These are phyloP conservation scores for Canis aureus DNA, from an alignment of 2,113 vertebrate genomes.

Conservation along the genomic window DNA sequence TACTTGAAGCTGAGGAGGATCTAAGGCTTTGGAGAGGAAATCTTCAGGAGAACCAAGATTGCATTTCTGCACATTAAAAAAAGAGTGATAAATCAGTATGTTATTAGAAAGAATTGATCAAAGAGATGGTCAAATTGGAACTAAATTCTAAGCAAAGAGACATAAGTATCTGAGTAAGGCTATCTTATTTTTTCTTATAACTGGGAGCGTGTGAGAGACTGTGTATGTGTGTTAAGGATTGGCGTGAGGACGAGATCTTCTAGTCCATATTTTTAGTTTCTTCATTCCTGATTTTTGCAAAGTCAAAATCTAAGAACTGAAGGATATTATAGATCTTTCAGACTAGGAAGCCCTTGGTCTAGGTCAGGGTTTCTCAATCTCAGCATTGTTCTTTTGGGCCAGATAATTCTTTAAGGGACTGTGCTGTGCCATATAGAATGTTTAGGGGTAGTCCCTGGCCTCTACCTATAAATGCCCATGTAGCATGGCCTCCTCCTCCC, in stretches of 20 bases:
- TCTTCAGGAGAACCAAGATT: slow-evolving; percentile 96
- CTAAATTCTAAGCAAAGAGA: neutral
- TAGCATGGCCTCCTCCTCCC: neutral
- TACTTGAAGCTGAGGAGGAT: slow-evolving; percentile 95
- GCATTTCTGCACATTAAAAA: slow-evolving; percentile 92
- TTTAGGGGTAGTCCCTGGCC: neutral
- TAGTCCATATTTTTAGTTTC: neutral
- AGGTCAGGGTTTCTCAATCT: neutral
- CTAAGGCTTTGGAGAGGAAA: slow-evolving; percentile 94
- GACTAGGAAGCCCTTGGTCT: neutral
- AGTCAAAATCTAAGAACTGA: neutral
- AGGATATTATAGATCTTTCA: neutral
- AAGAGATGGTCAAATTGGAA: neutral
- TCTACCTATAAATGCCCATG: neutral
- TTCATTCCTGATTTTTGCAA: neutral
- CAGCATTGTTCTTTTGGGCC: neutral
- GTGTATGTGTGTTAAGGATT: neutral
- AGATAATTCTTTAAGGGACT: neutral
- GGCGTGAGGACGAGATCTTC: neutral
- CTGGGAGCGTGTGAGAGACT: neutral
- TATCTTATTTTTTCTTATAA: neutral
- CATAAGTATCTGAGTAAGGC: neutral
- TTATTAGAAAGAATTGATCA: neutral
- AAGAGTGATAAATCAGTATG: neutral
- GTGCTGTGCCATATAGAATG: neutral